Percentiles rank a stretch among this genome's conserved stretches.
Conservation (phyloP, 2,888 invertebrate species). For the Sipunculus nudus region DNA sequence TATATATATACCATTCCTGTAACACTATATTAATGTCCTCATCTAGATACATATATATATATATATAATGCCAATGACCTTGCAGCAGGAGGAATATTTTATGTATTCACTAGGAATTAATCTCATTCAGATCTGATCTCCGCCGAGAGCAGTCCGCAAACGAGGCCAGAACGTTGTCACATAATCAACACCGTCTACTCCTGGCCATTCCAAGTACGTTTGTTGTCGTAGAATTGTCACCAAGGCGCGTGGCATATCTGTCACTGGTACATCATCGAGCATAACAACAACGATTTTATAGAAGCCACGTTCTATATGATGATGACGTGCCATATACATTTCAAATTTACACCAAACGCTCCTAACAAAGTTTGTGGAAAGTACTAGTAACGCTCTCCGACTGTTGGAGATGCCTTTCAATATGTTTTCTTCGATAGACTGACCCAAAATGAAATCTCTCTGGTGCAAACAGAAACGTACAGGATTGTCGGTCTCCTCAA, state of each 20-base stretch:
- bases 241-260: slow-evolving; percentile 73
- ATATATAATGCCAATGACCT: too few species aligned
- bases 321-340: slow-evolving; percentile 75
- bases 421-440: slow-evolving; percentile 77
- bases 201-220: slow-evolving; percentile 18
- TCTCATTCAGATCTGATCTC: too few species aligned
- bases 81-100: too few species aligned
- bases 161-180: too few species aligned
- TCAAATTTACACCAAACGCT: slow-evolving; percentile 82
- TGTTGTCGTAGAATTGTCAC: too few species aligned
- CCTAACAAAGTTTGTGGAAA: slow-evolving; percentile 73
- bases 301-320: slow-evolving; percentile 65
- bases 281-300: slow-evolving; percentile 75
- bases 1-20: too few species aligned
- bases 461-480: slow-evolving; percentile 77
- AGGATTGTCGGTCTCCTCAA: slow-evolving; percentile 69
- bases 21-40: too few species aligned
- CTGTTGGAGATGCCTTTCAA: slow-evolving; percentile 77
- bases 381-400: slow-evolving; percentile 73
- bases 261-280: slow-evolving; percentile 74
- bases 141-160: too few species aligned
- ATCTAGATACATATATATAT: too few species aligned
- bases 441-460: slow-evolving; percentile 78
- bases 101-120: too few species aligned
- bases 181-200: too few species aligned